Evolutionary conservation across 1,140 invertebrate genomes (phyloP).

Genomic region (Oryctes rhinoceros): DNA sequence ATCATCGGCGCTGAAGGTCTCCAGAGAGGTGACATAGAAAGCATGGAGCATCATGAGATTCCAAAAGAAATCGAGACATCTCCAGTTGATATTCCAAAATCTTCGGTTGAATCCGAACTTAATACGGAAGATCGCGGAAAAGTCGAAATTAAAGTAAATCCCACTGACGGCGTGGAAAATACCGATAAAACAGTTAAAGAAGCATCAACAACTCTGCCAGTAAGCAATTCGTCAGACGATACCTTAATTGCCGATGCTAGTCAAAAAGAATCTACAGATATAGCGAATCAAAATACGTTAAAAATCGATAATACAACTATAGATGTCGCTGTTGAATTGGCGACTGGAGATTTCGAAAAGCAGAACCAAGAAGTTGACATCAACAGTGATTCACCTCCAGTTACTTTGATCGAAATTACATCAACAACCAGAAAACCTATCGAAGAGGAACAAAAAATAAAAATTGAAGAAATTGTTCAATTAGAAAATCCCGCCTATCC

Average conservation of each 20-base stretch:
- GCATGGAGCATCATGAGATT: constrained; percentile 54
- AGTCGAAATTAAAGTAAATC: constrained; percentile 33
- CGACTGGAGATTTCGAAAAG: neutral
- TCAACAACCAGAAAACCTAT: constrained; percentile 18
- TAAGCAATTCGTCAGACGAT: neutral
- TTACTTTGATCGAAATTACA: neutral
- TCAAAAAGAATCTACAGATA: neutral
- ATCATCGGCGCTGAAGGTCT: constrained; percentile 61
- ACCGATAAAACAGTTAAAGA: neutral
- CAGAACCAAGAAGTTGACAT: neutral
- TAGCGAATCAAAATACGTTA: neutral
- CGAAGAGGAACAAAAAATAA: constrained; percentile 35
- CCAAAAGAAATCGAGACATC: neutral
- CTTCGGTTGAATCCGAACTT: neutral
- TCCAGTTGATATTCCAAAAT: neutral
- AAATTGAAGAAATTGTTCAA: neutral
- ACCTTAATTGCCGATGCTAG: neutral
- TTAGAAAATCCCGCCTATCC: constrained; percentile 59
- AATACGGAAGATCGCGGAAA: too few species aligned
- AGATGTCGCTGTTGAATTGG: constrained; percentile 37
- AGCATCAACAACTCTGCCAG: neutral
- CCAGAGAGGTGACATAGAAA: constrained; percentile 57
- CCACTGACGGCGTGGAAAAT: neutral
- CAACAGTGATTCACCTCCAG: constrained; percentile 10
- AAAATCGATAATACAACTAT: constrained; percentile 33